These are phyloP conservation scores for Teleogryllus oceanicus DNA, from an alignment of 2,888 invertebrate species.

Conservation along the genomic window DNA sequence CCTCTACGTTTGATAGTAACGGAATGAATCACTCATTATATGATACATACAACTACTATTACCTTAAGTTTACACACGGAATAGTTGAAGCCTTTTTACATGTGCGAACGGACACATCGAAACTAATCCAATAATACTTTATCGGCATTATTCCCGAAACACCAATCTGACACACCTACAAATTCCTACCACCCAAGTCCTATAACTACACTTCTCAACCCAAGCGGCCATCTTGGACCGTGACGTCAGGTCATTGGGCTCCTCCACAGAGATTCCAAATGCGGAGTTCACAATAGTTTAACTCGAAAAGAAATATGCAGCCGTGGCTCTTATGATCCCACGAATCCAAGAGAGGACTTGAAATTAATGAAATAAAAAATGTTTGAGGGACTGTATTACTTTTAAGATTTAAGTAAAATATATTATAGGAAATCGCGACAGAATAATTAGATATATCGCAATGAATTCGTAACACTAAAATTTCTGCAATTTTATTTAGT, in stretches of 20 bases:
- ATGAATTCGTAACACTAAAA: too few relatives aligned
- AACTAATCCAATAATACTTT: slow-evolving; percentile 55
- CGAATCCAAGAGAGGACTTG: too few relatives aligned
- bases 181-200: slow-evolving; percentile 65
- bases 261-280: slow-evolving; percentile 12
- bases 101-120: slow-evolving; percentile 56
- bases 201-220: slow-evolving; percentile 64
- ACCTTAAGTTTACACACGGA: slow-evolving; percentile 59
- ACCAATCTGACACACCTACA: slow-evolving; percentile 72
- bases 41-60: slow-evolving; percentile 42
- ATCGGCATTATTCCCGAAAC: slow-evolving; percentile 61
- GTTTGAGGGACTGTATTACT: too few relatives aligned
- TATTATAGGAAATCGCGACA: too few relatives aligned
- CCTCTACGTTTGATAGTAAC: slow-evolving; percentile 30
- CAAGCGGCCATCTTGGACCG: slow-evolving; percentile 73
- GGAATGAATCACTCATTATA: slow-evolving; percentile 35
- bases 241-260: slow-evolving; percentile 56
- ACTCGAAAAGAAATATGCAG: too few relatives aligned
- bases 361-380: too few relatives aligned
- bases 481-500: too few relatives aligned
- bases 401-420: too few relatives aligned
- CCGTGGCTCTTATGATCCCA: too few relatives aligned
- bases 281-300: too few relatives aligned
- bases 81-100: slow-evolving; percentile 54
- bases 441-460: too few relatives aligned